Evolutionary conservation across 2,113 vertebrate genomes (phyloP), one percentile per base, ranked within the genome.

Genomic region (Chauna torquata): DNA sequence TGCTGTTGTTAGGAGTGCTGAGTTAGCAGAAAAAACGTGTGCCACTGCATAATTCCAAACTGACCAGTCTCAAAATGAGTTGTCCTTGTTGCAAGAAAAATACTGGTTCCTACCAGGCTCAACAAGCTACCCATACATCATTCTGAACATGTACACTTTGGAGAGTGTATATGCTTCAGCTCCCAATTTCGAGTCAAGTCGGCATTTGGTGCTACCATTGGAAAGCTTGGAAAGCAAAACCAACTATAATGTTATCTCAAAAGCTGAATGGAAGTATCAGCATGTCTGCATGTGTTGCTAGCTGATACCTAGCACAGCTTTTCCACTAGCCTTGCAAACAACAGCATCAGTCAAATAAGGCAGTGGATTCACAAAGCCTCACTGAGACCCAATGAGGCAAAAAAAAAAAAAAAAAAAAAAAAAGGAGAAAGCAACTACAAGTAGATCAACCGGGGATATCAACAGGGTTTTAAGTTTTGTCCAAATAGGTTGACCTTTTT

Each of bases 1-100:
- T 86, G 27, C 82, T 87, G 86, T 20, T 96, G 57, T 90, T 45
- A 84, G 58, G 89, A 96, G 66, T 54, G n/a, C 64, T 81, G 83
- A 86, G 61, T 89, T 23, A 65, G 64, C 71, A 87, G 64, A 87
- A 88, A 83, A 79, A 28, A 20, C 61, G 12, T 61, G n/a, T 55
- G 65, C 32, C 38, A 77, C 59, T 77, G 59, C 24, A 34, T 66
- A 79, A 85, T 69, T 92, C 88, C 87, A 84, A 57, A 66, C 75
- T 82, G 55, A 61, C 81, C 72, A 92, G 83, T 91, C 58, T 91
- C 85, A 92, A 76, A 91, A 91, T 40, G 14, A 28, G 23, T 79
- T 87, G 62, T 49, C 68, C 55, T 80, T 92, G 38, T 66, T 42
- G 80, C 42, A 64, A 28, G 44, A 80, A 89, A 94, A 92, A 27